These are phyloP conservation scores for Temnothorax rugatulus DNA, from an alignment of 2,888 invertebrate genomes.

Conservation along the genomic window DNA sequence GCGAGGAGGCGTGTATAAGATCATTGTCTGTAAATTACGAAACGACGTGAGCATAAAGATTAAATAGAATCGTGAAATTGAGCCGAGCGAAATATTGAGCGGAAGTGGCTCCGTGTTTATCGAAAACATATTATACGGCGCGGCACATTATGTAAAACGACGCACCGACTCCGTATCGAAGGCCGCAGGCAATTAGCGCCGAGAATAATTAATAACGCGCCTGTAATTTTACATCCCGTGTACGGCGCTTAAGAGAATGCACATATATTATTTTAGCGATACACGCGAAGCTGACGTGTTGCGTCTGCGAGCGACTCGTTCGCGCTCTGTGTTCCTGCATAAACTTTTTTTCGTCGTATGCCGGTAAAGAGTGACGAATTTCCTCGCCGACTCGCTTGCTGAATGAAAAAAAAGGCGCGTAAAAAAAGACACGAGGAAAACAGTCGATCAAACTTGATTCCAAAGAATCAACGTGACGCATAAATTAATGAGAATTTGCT, in stretches of 20 bases:
- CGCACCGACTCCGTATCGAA: not conserved
- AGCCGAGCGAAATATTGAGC: too few relatives aligned
- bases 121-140: not conserved
- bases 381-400: too few relatives aligned
- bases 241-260: not conserved
- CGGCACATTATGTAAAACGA: not conserved
- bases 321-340: not conserved
- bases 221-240: not conserved
- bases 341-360: not conserved
- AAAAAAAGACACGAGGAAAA: not conserved
- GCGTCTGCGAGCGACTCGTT: not conserved
- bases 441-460: not conserved
- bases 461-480: not conserved
- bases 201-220: not conserved
- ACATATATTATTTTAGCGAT: slow-evolving; percentile 9
- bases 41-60: not conserved
- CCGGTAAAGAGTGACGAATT: not conserved
- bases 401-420: not conserved
- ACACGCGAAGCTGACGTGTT: slow-evolving; percentile 11
- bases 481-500: slow-evolving; percentile 3
- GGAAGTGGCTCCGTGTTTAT: not conserved
- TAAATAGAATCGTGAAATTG: not conserved
- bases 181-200: not conserved
- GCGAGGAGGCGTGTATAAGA: not conserved
- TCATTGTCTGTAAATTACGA: not conserved